Evolutionary conservation across 2,797 vertebrate genomes (phyloP).

Genomic region (Lerista edwardsae): DNA sequence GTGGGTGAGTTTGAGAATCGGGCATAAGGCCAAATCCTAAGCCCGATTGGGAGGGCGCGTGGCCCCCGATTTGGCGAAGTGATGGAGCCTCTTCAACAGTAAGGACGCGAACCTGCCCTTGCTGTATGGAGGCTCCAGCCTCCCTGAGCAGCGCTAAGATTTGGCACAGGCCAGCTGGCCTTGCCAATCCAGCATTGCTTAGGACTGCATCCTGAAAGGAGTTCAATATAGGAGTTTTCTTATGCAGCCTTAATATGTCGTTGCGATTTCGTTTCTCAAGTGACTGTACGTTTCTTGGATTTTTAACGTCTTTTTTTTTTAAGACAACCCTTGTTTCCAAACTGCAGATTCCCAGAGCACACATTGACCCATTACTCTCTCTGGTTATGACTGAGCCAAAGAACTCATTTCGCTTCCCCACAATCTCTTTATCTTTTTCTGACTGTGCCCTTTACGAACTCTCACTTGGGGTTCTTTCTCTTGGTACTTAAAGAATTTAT

Average conservation of each 20-base stretch:
- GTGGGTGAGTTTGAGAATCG: no score
- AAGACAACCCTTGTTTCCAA: conserved; percentile 24
- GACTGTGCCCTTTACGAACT: conserved; percentile 64
- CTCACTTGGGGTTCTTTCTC: conserved; percentile 55
- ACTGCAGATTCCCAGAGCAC: conserved; percentile 22
- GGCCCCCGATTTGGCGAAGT: no score
- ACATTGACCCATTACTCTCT: conserved; percentile 28
- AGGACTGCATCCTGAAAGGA: background rate
- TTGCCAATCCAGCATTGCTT: background rate
- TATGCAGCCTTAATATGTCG: background rate
- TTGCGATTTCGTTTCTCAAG: conserved; percentile 23
- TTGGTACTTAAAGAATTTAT: conserved; percentile 63
- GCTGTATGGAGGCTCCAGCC: no score
- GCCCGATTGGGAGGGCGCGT: no score
- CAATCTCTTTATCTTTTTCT: conserved; percentile 54
- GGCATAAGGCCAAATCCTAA: no score
- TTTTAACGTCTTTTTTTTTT: conserved; percentile 6
- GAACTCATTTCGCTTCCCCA: background rate
- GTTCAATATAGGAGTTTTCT: background rate
- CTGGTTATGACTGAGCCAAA: conserved; percentile 29
- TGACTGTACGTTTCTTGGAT: conserved; percentile 39
- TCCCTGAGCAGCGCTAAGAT: no score
- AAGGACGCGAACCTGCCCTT: no score
- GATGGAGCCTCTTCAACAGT: no score
- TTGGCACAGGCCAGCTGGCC: no score